These are phyloP conservation scores for Talpa occidentalis DNA, from an alignment of 2,113 vertebrate species.

Conservation along the genomic window DNA sequence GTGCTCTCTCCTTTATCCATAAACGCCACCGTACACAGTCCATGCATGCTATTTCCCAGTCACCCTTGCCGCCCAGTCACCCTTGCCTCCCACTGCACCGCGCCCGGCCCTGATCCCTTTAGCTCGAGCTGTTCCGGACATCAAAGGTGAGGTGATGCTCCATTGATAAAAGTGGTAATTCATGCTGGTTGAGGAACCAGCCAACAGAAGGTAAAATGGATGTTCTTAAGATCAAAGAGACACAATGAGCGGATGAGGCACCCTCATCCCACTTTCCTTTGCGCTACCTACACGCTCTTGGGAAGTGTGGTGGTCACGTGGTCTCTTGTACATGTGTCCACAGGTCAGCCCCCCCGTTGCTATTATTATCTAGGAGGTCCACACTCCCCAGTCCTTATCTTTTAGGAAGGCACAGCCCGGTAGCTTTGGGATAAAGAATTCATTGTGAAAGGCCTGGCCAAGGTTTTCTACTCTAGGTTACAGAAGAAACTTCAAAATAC, in stretches of 20 bases:
- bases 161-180: not conserved
- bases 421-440: not conserved
- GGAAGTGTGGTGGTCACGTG: not conserved
- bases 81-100: not conserved
- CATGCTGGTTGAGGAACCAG: not conserved
- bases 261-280: not conserved
- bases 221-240: conserved; percentile 8
- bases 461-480: not conserved
- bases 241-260: not conserved
- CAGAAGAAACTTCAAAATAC: not conserved
- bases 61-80: not conserved
- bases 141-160: not conserved
- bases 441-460: not conserved
- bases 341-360: not conserved
- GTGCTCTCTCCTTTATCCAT: not conserved
- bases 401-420: not conserved
- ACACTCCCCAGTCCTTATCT: not conserved
- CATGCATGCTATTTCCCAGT: not conserved
- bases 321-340: not conserved
- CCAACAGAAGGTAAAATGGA: not conserved
- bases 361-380: not conserved
- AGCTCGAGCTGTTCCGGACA: not conserved
- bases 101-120: not conserved
- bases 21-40: not conserved
- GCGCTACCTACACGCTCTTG: not conserved